Base-by-base conservation (phyloP, 2,888 invertebrate species). In the Buathra laborator region DNA sequence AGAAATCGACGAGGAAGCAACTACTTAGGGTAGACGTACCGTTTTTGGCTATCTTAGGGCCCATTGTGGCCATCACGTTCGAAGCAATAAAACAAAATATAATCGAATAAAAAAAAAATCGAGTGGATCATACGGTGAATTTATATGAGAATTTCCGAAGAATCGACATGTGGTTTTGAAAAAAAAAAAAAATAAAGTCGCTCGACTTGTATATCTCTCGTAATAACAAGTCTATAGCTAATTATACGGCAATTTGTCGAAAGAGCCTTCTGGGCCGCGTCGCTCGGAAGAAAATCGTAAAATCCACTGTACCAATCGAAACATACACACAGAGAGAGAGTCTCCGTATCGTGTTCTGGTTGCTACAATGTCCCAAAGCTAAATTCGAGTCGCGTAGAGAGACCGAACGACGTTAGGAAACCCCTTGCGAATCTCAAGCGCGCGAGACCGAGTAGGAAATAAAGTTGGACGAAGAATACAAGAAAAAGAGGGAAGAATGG, bases 361-460 rank as follows among this genome's bases (percentile, higher is more conserved):
- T 29, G 59, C 12, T 62, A 72, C 46, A 68, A 56, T 9, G 7
- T 37, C 44, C 14, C 29, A 48, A 2, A 59, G 44, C 19, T 66
- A 44, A 70, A 82, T 82, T 70, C 85, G 70, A 66, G 75, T 75
- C 78, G 66, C 78, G 62, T 56, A 66, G 68, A 53, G 19, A 64
- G 48, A 51, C 46, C 44, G 29, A 43, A 68, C 56, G 78, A 72
- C 72, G 74, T 43, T 32, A 29, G 46, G 46, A 44, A 46, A 46
- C 46, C 71, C 75, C 51, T 70, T 24, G 10, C 62, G 62, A 62
- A 77, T 62, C 56, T 56, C 68, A 62, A 12, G 48, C 19, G 51
- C 51, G 7, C 32, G 43, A n/a, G 9, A 53, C 64, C 44, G 66
- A 16, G 24, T 56, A 29, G 16, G 53, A 19, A 10, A 12, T 62